A percentile compares a stretch with the other conserved stretches of the same genome.
These are phyloP conservation scores for Aspidapion aeneum DNA, from an alignment of 2,888 invertebrate genomes.

Conservation along the genomic window DNA sequence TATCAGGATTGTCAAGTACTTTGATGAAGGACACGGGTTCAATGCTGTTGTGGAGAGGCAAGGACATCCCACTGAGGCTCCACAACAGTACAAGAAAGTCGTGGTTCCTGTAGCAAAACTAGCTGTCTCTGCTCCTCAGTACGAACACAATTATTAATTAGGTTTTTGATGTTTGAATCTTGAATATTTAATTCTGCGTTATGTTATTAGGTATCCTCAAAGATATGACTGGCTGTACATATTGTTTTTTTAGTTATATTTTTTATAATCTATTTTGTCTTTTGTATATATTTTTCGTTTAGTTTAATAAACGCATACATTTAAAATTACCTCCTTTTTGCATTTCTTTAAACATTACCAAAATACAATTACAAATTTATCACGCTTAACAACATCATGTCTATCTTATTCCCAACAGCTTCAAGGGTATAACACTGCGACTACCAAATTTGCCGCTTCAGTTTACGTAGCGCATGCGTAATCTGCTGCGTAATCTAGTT, in stretches of 20 bases:
- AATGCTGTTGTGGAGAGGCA: slow-evolving; percentile 51
- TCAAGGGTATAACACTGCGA: no score
- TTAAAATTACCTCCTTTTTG: no score
- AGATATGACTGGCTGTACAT: not conserved
- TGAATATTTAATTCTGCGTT: no score
- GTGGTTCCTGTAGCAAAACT: not conserved
- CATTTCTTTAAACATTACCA: no score
- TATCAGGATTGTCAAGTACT: slow-evolving; percentile 67
- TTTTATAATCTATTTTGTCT: not conserved
- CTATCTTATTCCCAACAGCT: no score
- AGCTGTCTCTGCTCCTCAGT: slow-evolving; percentile 18
- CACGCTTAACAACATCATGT: no score
- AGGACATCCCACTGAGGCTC: slow-evolving; percentile 48
- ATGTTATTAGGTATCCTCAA: no score
- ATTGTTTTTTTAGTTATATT: not conserved
- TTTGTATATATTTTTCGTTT: not conserved
- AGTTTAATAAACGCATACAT: no score
- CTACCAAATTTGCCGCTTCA: slow-evolving; percentile 6
- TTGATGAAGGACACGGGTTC: slow-evolving; percentile 70
- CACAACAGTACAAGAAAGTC: slow-evolving; percentile 21
- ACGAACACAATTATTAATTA: slow-evolving; percentile 2
- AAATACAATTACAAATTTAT: no score
- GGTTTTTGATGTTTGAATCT: no score
- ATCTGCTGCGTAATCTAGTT: no score
- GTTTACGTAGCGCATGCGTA: slow-evolving; percentile 9